These are phyloP conservation scores for Haemorhous mexicanus DNA, from an alignment of 2,113 vertebrate species.

Conservation along the genomic window DNA sequence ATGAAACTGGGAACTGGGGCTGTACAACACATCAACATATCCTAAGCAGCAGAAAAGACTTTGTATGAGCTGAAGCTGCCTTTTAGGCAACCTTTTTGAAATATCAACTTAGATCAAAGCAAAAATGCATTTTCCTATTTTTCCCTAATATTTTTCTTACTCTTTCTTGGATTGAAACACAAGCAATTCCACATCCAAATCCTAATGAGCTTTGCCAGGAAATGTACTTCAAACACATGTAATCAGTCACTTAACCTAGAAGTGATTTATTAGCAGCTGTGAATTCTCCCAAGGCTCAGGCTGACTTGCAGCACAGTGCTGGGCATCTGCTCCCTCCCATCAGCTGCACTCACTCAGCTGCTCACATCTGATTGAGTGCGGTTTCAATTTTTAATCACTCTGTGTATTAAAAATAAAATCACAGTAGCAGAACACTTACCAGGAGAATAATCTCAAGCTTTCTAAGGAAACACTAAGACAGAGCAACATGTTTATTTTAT, in stretches of 20 bases:
- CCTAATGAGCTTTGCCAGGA: background rate
- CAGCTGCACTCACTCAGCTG: constrained; percentile 10
- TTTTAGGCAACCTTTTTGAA: background rate
- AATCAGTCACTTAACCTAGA: constrained; percentile 23
- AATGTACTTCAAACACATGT: background rate
- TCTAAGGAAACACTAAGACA: constrained; percentile 17
- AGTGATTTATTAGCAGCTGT: background rate
- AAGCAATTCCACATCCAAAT: background rate
- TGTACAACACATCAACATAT: background rate
- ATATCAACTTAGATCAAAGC: background rate
- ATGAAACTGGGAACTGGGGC: background rate
- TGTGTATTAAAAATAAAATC: constrained; percentile 32
- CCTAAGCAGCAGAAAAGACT: background rate
- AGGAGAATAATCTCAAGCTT: constrained; percentile 23
- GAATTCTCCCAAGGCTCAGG: background rate
- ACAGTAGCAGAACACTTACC: constrained; percentile 18
- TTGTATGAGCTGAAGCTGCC: background rate
- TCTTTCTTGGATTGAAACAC: background rate
- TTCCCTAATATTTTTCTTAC: background rate
- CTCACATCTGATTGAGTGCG: background rate
- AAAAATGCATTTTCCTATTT: background rate
- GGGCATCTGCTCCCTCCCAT: background rate
- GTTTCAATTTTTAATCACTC: constrained; percentile 51
- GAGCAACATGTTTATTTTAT: constrained; percentile 44
- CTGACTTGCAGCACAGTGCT: background rate